These are phyloP conservation scores for Heteropelma amictum DNA, from an alignment of 2,888 invertebrate genomes.

Conservation along the genomic window DNA sequence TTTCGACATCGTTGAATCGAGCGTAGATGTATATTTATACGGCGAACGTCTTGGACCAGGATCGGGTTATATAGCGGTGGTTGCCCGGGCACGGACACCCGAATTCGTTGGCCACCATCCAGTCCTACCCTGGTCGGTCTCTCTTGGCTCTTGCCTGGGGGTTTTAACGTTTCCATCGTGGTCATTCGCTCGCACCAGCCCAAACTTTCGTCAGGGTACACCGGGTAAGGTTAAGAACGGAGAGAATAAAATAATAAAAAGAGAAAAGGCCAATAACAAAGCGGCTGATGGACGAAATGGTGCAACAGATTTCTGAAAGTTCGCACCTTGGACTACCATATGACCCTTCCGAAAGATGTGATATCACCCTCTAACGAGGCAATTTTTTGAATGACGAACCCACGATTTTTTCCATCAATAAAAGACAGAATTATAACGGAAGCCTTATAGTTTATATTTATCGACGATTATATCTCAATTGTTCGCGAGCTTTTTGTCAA, in stretches of 20 bases:
- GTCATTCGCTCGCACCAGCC: constrained; percentile 47
- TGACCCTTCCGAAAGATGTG: constrained; percentile 4
- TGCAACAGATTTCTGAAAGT: constrained; percentile 48
- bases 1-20: constrained; percentile 37
- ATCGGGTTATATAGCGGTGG: constrained; percentile 50
- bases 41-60: constrained; percentile 54
- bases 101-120: constrained; percentile 69
- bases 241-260: constrained; percentile 53
- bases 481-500: no score
- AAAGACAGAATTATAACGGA: neutral
- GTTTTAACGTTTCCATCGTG: constrained; percentile 65
- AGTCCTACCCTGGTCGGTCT: constrained; percentile 54
- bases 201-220: constrained; percentile 37
- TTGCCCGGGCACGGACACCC: constrained; percentile 54
- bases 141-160: constrained; percentile 24
- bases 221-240: constrained; percentile 43
- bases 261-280: constrained; percentile 7
- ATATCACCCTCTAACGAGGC: neutral
- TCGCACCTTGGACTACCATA: neutral
- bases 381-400: neutral
- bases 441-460: neutral
- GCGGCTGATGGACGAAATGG: constrained; percentile 22
- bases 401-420: neutral
- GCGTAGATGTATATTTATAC: constrained; percentile 17
- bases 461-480: no score